Evolutionary conservation across 2,888 invertebrate genomes (phyloP).

Genomic region (Timema podura): DNA sequence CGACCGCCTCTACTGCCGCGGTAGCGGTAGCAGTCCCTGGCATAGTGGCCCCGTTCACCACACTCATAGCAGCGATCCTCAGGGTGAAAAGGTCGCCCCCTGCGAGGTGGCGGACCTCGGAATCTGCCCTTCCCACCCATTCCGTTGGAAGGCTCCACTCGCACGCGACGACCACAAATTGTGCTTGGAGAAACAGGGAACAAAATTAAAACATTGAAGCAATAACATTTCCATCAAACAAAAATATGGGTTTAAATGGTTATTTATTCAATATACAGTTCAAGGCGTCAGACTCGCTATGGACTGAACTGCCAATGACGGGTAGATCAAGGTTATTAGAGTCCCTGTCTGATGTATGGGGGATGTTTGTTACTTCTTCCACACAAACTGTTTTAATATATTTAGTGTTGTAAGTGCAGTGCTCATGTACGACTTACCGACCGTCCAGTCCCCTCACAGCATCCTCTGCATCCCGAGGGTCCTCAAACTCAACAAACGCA

Average conservation of each 20-base stretch:
- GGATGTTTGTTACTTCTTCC: too few relatives aligned
- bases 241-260: too few relatives aligned
- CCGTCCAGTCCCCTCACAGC: constrained; percentile 65
- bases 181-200: constrained; percentile 48
- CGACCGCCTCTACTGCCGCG: constrained; percentile 47
- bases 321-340: too few relatives aligned
- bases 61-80: constrained; percentile 94
- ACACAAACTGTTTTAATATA: too few relatives aligned
- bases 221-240: too few relatives aligned
- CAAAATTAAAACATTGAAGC: too few relatives aligned
- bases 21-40: constrained; percentile 80
- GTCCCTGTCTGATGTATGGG: too few relatives aligned
- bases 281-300: too few relatives aligned
- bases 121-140: constrained; percentile 52
- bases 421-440: too few relatives aligned
- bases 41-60: constrained; percentile 90
- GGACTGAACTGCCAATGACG: too few relatives aligned
- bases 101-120: constrained; percentile 36
- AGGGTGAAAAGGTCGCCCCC: constrained; percentile 75
- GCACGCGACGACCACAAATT: constrained; percentile 82
- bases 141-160: constrained; percentile 90
- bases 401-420: too few relatives aligned
- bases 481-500: constrained; percentile 92
- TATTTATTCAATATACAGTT: too few relatives aligned
- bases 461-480: constrained; percentile 88